phyloP scores from a whole-genome alignment of 64 coral and sea anemone genomes.

The Pachyseris speciosa region DNA sequence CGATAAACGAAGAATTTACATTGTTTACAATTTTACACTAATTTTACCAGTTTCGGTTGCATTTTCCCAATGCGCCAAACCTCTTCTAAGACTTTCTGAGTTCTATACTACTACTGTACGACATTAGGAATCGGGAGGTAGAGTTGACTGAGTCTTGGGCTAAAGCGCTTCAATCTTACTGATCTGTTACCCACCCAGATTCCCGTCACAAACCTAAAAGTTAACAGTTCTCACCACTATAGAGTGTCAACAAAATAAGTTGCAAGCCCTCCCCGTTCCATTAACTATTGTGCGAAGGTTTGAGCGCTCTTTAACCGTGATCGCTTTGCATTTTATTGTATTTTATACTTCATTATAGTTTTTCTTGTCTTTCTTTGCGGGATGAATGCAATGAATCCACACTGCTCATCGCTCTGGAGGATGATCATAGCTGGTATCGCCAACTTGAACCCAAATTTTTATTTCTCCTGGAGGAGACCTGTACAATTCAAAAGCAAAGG shows the following conservation, averaged over 20 bases:
- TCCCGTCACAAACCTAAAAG: neutral
- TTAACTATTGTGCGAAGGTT: neutral
- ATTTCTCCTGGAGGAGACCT: neutral
- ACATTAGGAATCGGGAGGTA: neutral
- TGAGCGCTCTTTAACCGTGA: neutral
- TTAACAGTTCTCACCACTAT: neutral
- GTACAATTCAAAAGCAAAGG: neutral
- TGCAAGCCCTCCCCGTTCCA: neutral
- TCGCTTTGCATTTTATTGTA: neutral
- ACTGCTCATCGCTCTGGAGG: no score
- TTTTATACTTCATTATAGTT: neutral
- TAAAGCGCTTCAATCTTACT: neutral
- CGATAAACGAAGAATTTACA: no score
- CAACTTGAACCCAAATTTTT: neutral
- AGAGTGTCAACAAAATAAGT: neutral
- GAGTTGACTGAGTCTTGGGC: neutral
- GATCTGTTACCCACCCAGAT: neutral
- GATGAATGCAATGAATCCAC: neutral
- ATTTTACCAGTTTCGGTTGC: neutral
- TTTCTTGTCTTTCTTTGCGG: neutral
- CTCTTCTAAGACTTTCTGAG: neutral
- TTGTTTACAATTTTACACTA: no score
- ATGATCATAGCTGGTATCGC: neutral
- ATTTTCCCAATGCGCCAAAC: neutral
- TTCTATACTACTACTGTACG: neutral